Percentiles rank a stretch among this genome's conserved stretches.
Evolutionary conservation across 2,797 vertebrate genomes (phyloP).

Genomic region (Pantherophis vulpinus): DNA sequence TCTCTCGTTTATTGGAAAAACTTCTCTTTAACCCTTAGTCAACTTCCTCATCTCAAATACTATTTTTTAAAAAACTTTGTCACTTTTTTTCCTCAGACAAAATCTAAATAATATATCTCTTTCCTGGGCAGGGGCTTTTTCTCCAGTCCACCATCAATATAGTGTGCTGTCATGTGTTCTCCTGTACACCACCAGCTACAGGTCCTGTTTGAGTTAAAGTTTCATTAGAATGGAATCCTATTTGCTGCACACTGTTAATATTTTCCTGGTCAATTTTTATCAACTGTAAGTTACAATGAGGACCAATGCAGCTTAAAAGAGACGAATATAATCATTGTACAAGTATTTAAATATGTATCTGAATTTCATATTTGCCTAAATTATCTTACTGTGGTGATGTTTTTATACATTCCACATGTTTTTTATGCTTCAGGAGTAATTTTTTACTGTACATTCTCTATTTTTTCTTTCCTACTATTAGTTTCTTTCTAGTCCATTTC

Average conservation of each 20-base stretch:
- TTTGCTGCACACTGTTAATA: not conserved
- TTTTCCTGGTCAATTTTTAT: not conserved
- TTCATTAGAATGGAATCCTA: not conserved
- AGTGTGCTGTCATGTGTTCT: not conserved
- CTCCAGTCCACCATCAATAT: not conserved
- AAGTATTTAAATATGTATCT: not conserved
- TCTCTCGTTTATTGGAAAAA: not conserved
- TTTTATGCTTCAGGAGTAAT: not conserved
- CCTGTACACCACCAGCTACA: not conserved
- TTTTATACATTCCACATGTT: not conserved
- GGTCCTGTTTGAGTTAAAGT: not conserved
- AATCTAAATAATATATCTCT: not conserved
- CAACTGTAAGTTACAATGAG: not conserved
- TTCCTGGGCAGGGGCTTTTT: not conserved
- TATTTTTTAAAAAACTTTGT: not conserved
- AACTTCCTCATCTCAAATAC: not conserved
- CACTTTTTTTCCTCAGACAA: not conserved
- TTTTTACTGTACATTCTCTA: not conserved
- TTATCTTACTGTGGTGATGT: not conserved
- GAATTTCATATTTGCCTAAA: not conserved
- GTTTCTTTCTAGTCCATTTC: not conserved
- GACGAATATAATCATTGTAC: not conserved
- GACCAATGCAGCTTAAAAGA: not conserved
- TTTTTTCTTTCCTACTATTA: not conserved
- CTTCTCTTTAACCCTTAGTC: not conserved